Conservation (phyloP, 1,140 invertebrate species). For the Oscheius sp. region DNA sequence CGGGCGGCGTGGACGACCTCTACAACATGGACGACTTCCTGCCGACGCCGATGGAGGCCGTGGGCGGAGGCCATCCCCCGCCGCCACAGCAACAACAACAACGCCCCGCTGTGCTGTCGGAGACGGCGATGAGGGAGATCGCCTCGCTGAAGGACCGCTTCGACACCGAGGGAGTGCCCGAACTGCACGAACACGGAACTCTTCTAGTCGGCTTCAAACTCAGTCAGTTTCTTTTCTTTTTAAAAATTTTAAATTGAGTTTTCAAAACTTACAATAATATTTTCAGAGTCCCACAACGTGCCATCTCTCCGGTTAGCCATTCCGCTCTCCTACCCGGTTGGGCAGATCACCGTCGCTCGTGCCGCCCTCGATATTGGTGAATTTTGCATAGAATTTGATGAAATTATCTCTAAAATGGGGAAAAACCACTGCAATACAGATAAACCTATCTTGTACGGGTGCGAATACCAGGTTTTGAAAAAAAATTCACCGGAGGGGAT, state of each 20-base stretch:
- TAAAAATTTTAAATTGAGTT: not conserved
- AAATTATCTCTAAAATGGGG: too few relatives aligned
- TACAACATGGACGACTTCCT: constrained; percentile 42
- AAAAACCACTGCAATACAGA: too few relatives aligned
- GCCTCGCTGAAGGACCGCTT: constrained; percentile 29
- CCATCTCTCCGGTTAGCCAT: constrained; percentile 37
- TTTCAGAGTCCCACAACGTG: constrained; percentile 22
- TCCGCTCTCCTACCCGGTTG: constrained; percentile 36
- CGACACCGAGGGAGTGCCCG: constrained; percentile 24
- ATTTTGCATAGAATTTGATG: too few relatives aligned
- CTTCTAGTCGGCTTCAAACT: constrained; percentile 35
- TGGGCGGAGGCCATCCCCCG: not conserved
- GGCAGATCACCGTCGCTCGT: constrained; percentile 31
- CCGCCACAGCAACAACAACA: constrained; percentile 2
- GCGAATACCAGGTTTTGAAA: too few relatives aligned
- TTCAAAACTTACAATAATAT: not conserved
- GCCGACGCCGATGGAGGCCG: constrained; percentile 37
- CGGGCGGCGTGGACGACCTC: constrained; percentile 37
- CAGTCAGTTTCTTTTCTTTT: constrained; percentile 16
- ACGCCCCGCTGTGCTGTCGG: constrained; percentile 15
- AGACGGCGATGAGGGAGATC: constrained; percentile 29
- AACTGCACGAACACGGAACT: constrained; percentile 5
- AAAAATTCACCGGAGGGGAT: too few relatives aligned
- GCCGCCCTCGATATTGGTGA: constrained; percentile 29
- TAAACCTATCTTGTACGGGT: too few relatives aligned